phyloP scores from a whole-genome alignment of 2,797 vertebrate genomes.

The Chloroceryle inda region DNA sequence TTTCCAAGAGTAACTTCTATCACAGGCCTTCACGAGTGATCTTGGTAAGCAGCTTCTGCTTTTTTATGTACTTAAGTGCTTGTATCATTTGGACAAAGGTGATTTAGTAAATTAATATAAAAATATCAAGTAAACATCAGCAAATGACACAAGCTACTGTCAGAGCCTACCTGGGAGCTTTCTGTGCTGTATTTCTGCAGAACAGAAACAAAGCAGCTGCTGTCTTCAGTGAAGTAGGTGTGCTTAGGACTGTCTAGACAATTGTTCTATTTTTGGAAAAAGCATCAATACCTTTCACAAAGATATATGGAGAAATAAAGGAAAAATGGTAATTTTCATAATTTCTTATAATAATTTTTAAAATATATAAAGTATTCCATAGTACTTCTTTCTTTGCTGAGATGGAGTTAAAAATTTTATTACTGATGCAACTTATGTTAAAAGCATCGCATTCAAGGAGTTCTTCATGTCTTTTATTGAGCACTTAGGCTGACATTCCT shows the following conservation, averaged over 20 bases:
- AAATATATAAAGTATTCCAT: background rate
- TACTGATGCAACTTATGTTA: slow-evolving; percentile 12
- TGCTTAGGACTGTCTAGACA: background rate
- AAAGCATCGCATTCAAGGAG: slow-evolving; percentile 60
- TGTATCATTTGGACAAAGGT: background rate
- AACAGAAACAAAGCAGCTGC: background rate
- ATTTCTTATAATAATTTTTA: background rate
- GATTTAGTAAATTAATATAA: slow-evolving; percentile 38
- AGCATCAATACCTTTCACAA: background rate
- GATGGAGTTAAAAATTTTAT: slow-evolving; percentile 16
- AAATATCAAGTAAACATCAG: slow-evolving; percentile 26
- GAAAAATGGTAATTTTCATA: background rate
- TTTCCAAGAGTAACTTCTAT: background rate
- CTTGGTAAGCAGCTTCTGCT: background rate
- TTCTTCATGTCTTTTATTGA: slow-evolving; percentile 43
- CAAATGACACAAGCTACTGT: background rate
- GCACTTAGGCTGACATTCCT: slow-evolving; percentile 51
- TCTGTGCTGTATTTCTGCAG: background rate
- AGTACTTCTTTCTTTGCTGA: background rate
- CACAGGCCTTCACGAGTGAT: background rate
- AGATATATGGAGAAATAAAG: background rate
- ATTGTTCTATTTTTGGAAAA: slow-evolving; percentile 11
- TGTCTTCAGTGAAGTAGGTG: background rate
- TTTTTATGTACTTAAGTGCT: background rate
- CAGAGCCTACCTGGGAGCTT: background rate